Conservation (phyloP, 2,888 invertebrate genomes). For the Nomada lathburiana region DNA sequence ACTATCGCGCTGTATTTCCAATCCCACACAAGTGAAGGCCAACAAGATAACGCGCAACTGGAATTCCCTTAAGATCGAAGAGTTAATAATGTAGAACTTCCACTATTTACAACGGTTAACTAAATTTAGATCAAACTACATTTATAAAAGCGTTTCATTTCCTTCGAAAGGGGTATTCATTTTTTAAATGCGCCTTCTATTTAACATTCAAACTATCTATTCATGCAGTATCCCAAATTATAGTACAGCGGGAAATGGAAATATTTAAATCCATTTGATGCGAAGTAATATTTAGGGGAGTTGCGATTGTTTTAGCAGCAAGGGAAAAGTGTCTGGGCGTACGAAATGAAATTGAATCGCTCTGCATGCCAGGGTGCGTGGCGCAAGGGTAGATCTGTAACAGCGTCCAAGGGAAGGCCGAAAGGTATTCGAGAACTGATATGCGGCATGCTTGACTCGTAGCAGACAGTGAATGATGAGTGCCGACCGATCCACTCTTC, state of each 20-base stretch:
- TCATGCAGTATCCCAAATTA: too few relatives aligned
- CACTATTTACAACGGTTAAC: too few relatives aligned
- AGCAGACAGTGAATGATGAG: conserved; percentile 72
- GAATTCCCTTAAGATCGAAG: too few relatives aligned
- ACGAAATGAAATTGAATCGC: conserved; percentile 53
- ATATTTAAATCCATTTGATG: not conserved
- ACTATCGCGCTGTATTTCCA: too few relatives aligned
- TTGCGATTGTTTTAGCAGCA: conserved; percentile 7
- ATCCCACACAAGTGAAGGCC: too few relatives aligned
- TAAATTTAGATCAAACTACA: too few relatives aligned
- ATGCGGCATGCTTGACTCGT: conserved; percentile 67
- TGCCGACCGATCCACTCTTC: conserved; percentile 61
- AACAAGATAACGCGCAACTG: too few relatives aligned
- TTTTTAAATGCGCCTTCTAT: not conserved
- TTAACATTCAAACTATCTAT: not conserved
- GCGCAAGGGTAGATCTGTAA: conserved; percentile 61
- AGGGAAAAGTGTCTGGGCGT: conserved; percentile 11
- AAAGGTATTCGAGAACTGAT: conserved; percentile 75
- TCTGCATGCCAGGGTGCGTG: conserved; percentile 29
- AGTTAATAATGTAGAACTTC: too few relatives aligned
- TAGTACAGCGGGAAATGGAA: too few relatives aligned
- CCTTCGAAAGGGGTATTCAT: too few relatives aligned
- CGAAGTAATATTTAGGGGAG: conserved; percentile 17
- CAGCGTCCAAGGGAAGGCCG: conserved; percentile 58
- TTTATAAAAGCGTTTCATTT: too few relatives aligned